phyloP scores from a whole-genome alignment of 2,113 vertebrate genomes.

The Carettochelys insculpta region DNA sequence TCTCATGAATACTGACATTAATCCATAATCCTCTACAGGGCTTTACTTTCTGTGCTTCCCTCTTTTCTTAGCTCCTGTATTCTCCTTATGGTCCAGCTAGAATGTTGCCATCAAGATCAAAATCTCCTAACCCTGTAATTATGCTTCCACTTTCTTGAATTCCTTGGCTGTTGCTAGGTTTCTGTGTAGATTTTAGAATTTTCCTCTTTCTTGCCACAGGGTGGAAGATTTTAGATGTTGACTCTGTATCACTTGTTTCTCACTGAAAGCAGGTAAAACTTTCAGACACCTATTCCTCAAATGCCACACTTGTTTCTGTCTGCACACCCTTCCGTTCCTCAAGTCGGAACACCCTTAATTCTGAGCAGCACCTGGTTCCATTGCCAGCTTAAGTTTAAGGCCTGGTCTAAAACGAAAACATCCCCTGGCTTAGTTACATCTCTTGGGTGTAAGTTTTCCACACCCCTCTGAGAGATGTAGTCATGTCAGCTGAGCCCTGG shows the following conservation, averaged over 20 bases:
- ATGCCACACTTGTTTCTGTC: background rate
- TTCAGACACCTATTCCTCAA: background rate
- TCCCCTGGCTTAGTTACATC: background rate
- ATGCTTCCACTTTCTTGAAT: background rate
- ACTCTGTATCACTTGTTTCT: background rate
- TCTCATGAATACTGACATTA: background rate
- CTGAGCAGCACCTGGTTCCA: background rate
- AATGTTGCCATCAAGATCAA: rapidly evolving
- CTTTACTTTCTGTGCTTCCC: background rate
- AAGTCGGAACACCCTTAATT: background rate
- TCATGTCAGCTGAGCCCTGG: background rate
- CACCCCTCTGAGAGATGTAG: background rate
- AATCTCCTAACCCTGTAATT: background rate
- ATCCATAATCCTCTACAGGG: background rate
- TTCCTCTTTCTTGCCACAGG: background rate
- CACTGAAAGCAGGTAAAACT: background rate
- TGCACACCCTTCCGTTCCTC: background rate
- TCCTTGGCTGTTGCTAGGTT: background rate
- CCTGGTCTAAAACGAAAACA: background rate
- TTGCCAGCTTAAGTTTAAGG: background rate
- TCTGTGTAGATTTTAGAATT: background rate
- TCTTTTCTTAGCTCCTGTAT: background rate
- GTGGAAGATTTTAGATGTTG: background rate
- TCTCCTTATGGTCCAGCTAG: background rate
- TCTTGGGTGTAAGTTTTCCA: background rate